A percentile compares a stretch with the other conserved stretches of the same genome.
phyloP scores from a whole-genome alignment of 2,888 invertebrate species.

The Steinernema hermaphroditum region DNA sequence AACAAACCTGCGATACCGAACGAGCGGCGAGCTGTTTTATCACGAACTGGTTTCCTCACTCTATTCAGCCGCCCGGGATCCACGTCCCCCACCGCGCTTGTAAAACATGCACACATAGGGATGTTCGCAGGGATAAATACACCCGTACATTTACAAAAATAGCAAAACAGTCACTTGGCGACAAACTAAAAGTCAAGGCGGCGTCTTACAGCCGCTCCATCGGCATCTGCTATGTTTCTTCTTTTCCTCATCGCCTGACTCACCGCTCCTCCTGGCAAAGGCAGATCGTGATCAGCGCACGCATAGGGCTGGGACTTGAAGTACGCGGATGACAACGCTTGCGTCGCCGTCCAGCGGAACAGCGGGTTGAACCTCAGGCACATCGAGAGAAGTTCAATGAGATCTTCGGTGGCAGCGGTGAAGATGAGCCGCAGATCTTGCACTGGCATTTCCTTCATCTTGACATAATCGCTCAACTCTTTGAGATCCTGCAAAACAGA shows the following conservation, averaged over 20 bases:
- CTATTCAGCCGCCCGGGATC: neutral
- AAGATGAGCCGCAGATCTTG: conserved; percentile 80
- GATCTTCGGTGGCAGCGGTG: conserved; percentile 89
- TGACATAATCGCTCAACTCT: conserved; percentile 82
- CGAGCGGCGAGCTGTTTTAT: conserved; percentile 3
- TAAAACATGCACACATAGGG: neutral
- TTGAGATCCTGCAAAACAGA: conserved; percentile 57
- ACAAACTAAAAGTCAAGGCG: conserved; percentile 1
- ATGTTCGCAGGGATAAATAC: too few species aligned
- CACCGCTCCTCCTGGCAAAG: conserved; percentile 45
- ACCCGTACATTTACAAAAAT: conserved; percentile 23
- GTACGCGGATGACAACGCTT: conserved; percentile 56
- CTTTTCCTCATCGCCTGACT: conserved; percentile 15
- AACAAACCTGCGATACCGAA: conserved; percentile 28
- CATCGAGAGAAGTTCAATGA: conserved; percentile 77
- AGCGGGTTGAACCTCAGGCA: conserved; percentile 58
- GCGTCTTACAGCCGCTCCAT: neutral
- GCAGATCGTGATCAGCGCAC: conserved; percentile 62
- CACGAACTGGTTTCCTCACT: conserved; percentile 30
- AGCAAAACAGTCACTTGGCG: neutral
- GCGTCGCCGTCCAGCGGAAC: conserved; percentile 54
- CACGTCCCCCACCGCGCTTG: too few species aligned
- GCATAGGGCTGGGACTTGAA: conserved; percentile 57
- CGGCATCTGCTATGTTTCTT: neutral
- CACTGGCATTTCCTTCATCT: conserved; percentile 74